Evolutionary conservation across 2,113 vertebrate genomes (phyloP), one percentile per base, ranked within the genome.

Genomic region (Vireo altiloquus): DNA sequence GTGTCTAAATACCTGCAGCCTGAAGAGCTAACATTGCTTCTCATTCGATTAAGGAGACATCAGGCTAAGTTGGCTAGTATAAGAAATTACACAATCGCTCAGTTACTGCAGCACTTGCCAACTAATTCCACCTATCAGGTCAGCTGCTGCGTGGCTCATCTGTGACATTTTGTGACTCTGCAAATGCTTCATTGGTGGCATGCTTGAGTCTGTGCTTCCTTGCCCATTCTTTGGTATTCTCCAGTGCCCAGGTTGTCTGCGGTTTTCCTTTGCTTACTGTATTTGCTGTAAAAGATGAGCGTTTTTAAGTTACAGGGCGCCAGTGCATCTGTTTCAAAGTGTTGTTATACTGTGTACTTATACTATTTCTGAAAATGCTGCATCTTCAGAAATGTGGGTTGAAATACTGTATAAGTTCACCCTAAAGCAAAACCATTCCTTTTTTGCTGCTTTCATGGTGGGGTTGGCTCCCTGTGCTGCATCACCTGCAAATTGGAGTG

Each of bases 21-120:
- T 81, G 99, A 99, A 98, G 99, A 99, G 98, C 98, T 99, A 98
- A 99, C 99, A 82, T 98, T 99, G 98, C 99, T 99, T 97, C 99
- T 99, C 98, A 98, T 99, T 98, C 99, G 98, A 98, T 99, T 99
- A 97, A 98, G 99, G 98, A 98, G 98, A 98, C 99, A 99, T 98
- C 99, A 99, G 99, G 99, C 99, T 98, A 98, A 99, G 98, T 97
- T 99, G 99, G 99, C 99, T 97, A 98, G 98, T 96, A 98, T 98
- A 96, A 98, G 98, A 98, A 98, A 98, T 97, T 98, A 99, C 93
- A 98, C 98, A 64, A 98, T 99, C 94, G 96, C 98, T 97, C 99
- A 99, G 96, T 98, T 99, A 97, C 99, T 98, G 92, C 99, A 98
- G 98, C 98, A 98, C 98, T 98, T 98, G 98, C 98, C 99, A 96